Percentiles rank a stretch among this genome's conserved stretches.
These are phyloP conservation scores for Epizoanthus illoricatus DNA, from an alignment of 92 coral and sea anemone genomes.

Conservation along the genomic window DNA sequence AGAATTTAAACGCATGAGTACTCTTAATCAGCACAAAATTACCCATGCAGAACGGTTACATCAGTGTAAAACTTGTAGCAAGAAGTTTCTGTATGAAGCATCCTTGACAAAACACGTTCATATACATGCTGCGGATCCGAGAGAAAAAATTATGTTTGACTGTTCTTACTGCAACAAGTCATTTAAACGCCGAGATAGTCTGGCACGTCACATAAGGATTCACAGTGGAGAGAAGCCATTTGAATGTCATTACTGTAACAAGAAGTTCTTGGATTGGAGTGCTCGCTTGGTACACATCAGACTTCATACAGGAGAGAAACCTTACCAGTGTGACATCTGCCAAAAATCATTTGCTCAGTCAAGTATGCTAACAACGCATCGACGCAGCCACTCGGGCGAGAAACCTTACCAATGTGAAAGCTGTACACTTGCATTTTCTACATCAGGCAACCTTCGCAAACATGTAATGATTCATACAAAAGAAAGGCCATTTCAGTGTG, in stretches of 20 bases:
- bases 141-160: background rate
- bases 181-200: background rate
- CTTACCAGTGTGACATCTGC: slow-evolving; percentile 18
- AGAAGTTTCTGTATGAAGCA: background rate
- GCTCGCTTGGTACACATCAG: background rate
- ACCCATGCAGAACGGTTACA: background rate
- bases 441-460: slow-evolving; percentile 10
- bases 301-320: slow-evolving; percentile 19
- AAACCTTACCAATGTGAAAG: slow-evolving; percentile 1
- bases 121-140: background rate
- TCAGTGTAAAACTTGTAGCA: background rate
- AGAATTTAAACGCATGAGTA: slow-evolving; percentile 17
- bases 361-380: slow-evolving; percentile 5
- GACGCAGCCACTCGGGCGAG: slow-evolving; percentile 15
- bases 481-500: slow-evolving; percentile 9
- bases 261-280: slow-evolving; percentile 10
- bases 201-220: slow-evolving; percentile 14
- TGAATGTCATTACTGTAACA: slow-evolving; percentile 11
- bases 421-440: slow-evolving; percentile 9
- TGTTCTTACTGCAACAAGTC: slow-evolving; percentile 6
- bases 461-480: slow-evolving; percentile 13
- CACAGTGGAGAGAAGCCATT: slow-evolving; percentile 21
- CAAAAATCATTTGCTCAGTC: slow-evolving; percentile 6
- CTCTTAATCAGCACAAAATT: slow-evolving; percentile 7
- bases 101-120: slow-evolving; percentile 1